phyloP scores from a whole-genome alignment of 2,888 invertebrate genomes.

The Tuberolachnus salignus region DNA sequence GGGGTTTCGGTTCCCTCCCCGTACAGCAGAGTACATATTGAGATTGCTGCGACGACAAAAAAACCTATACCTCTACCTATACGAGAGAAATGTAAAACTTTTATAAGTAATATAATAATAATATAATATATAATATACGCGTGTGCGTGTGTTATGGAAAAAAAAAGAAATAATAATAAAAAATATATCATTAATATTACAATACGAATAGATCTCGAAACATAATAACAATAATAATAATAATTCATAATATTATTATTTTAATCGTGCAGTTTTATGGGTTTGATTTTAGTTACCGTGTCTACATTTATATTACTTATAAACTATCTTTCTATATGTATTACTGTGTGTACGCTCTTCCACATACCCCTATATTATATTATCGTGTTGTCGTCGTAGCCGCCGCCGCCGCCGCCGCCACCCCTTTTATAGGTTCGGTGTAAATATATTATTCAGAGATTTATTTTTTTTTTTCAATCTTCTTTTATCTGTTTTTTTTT shows the following conservation, averaged over 20 bases:
- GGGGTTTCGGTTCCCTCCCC: slow-evolving; percentile 71
- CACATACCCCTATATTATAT: not conserved
- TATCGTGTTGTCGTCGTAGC: not conserved
- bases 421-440: not conserved
- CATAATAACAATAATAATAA: too few relatives aligned
- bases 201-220: slow-evolving; percentile 44
- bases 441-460: slow-evolving; percentile 21
- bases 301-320: not conserved
- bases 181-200: too few relatives aligned
- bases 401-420: not conserved
- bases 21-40: slow-evolving; percentile 61
- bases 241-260: slow-evolving; percentile 46
- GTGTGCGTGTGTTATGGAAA: slow-evolving; percentile 32
- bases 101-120: not conserved
- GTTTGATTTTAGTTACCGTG: slow-evolving; percentile 47
- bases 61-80: not conserved
- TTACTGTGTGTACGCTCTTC: not conserved
- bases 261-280: slow-evolving; percentile 39
- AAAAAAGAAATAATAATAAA: slow-evolving; percentile 11
- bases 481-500: slow-evolving; percentile 35
- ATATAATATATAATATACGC: too few relatives aligned
- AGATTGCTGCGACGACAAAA: too few relatives aligned
- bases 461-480: slow-evolving; percentile 37
- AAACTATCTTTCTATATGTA: too few relatives aligned
- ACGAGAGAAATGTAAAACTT: not conserved